Evolutionary conservation across 2,888 invertebrate genomes (phyloP).

Genomic region (Synergus gifuensis): DNA sequence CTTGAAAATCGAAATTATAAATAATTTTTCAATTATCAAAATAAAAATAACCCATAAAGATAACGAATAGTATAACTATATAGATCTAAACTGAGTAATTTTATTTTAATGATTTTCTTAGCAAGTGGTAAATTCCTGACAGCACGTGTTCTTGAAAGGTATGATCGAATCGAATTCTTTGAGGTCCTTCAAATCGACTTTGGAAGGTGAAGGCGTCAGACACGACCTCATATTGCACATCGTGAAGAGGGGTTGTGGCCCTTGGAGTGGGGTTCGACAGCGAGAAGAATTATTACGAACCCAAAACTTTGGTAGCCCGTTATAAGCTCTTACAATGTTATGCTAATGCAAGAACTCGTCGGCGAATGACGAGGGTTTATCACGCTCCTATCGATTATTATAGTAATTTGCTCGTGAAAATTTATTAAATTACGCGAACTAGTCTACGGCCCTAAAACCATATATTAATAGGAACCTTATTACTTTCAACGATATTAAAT

Average conservation of each 20-base stretch:
- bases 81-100: background rate
- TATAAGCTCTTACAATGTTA: slow-evolving; percentile 51
- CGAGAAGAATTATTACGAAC: slow-evolving; percentile 38
- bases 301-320: slow-evolving; percentile 34
- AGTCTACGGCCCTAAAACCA: slow-evolving; percentile 39
- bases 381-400: slow-evolving; percentile 51
- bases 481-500: slow-evolving; percentile 10
- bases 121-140: background rate
- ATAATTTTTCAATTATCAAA: too few species aligned
- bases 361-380: slow-evolving; percentile 47
- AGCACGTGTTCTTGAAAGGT: slow-evolving; percentile 36
- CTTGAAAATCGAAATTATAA: too few species aligned
- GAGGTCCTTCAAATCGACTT: slow-evolving; percentile 30
- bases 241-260: slow-evolving; percentile 1
- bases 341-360: slow-evolving; percentile 54
- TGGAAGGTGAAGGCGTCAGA: slow-evolving; percentile 18
- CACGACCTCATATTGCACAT: slow-evolving; percentile 1
- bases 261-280: slow-evolving; percentile 26
- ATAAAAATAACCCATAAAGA: too few species aligned
- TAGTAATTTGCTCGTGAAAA: slow-evolving; percentile 52
- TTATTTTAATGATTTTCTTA: background rate
- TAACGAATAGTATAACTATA: background rate
- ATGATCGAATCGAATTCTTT: slow-evolving; percentile 31
- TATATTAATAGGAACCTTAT: slow-evolving; percentile 20
- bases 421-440: slow-evolving; percentile 53